phyloP scores from a whole-genome alignment of 2,797 vertebrate species.

The Graptemys geographica region DNA sequence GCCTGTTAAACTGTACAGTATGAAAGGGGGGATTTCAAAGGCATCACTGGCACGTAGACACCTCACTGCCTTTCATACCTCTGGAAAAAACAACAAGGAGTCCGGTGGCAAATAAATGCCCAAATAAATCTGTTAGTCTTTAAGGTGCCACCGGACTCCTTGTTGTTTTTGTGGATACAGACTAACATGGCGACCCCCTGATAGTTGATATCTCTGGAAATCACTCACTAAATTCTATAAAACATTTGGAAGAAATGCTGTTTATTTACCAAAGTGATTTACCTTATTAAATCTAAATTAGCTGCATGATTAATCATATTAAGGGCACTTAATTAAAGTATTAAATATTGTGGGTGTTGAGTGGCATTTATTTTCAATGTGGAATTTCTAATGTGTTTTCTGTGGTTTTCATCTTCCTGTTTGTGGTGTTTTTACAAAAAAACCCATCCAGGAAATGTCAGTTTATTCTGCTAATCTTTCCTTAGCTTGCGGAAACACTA shows the following conservation, averaged over 20 bases:
- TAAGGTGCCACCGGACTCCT: too few relatives aligned
- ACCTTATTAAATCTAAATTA: conserved; percentile 37
- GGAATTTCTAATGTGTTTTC: conserved; percentile 24
- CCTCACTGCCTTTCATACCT: not conserved
- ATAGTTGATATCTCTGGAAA: not conserved
- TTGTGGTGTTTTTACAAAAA: conserved; percentile 10
- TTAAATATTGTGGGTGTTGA: conserved; percentile 17
- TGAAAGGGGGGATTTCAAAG: not conserved
- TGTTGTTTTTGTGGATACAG: too few relatives aligned
- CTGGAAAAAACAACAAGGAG: not conserved
- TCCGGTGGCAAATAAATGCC: too few relatives aligned
- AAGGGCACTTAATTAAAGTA: conserved; percentile 34
- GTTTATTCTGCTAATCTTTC: not conserved
- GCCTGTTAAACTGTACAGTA: not conserved
- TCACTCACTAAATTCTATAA: not conserved
- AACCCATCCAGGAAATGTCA: not conserved
- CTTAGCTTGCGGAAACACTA: not conserved
- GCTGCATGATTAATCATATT: conserved; percentile 5
- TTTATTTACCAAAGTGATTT: conserved; percentile 31
- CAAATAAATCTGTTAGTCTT: too few relatives aligned
- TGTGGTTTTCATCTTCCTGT: not conserved
- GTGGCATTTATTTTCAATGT: conserved; percentile 39
- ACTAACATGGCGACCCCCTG: too few relatives aligned
- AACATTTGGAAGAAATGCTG: not conserved
- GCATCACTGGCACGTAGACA: not conserved